phyloP scores from a whole-genome alignment of 2,888 invertebrate genomes.

The Pegoplata infirma region DNA sequence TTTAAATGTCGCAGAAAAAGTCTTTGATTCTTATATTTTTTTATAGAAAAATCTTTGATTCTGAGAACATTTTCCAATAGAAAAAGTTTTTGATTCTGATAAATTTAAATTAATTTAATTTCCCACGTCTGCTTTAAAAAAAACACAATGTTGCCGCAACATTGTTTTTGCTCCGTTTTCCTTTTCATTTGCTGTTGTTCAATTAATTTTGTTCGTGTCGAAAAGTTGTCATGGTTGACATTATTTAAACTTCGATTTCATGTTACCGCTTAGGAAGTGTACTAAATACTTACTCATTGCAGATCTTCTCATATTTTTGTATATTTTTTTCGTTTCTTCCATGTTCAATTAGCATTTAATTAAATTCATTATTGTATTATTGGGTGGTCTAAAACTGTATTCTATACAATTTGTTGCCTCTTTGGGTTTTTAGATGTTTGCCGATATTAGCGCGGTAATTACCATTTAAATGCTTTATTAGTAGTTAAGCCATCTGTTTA shows the following conservation, averaged over 20 bases:
- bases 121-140: slow-evolving; percentile 5
- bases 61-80: no score
- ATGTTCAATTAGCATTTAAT: slow-evolving; percentile 58
- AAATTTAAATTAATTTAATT: neutral
- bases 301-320: neutral
- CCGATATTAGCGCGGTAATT: slow-evolving; percentile 60
- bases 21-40: no score
- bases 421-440: slow-evolving; percentile 54
- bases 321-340: slow-evolving; percentile 2
- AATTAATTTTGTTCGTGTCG: slow-evolving; percentile 5
- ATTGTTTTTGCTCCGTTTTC: neutral
- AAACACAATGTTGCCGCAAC: neutral
- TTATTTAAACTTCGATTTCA: slow-evolving; percentile 37
- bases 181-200: neutral
- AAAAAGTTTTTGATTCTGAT: no score
- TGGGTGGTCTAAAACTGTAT: slow-evolving; percentile 55
- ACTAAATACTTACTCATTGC: neutral
- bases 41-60: no score
- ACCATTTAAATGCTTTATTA: slow-evolving; percentile 49
- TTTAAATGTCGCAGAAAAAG: no score
- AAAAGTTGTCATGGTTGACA: slow-evolving; percentile 41
- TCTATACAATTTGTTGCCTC: slow-evolving; percentile 27
- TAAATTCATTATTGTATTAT: slow-evolving; percentile 56
- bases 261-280: slow-evolving; percentile 11
- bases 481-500: slow-evolving; percentile 32